Evolutionary conservation across 2,888 invertebrate genomes (phyloP).

Genomic region (Julus scanicus): DNA sequence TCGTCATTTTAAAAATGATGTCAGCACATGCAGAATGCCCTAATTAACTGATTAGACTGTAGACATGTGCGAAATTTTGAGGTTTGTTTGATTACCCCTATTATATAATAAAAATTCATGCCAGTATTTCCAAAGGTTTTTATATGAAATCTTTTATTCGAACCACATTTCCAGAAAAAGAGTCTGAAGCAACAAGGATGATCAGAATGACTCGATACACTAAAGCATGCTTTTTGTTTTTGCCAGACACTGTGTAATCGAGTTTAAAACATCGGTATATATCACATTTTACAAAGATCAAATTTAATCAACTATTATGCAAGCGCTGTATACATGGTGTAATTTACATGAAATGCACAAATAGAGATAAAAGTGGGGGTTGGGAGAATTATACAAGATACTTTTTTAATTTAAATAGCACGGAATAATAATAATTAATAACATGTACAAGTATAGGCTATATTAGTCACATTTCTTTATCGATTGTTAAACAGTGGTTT

Average conservation of each 20-base stretch:
- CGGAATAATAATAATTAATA: not conserved
- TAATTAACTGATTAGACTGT: too few relatives aligned
- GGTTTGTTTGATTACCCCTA: too few relatives aligned
- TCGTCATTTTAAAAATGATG: too few relatives aligned
- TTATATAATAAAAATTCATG: too few relatives aligned
- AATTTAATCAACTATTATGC: slow-evolving; percentile 3
- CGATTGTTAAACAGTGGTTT: not conserved
- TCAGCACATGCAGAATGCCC: too few relatives aligned
- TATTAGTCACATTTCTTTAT: not conserved
- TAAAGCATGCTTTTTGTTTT: not conserved
- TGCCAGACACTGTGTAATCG: not conserved
- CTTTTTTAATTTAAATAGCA: not conserved
- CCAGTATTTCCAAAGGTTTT: not conserved
- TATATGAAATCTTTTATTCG: not conserved
- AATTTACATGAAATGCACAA: slow-evolving; percentile 9
- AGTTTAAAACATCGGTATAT: not conserved
- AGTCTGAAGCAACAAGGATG: not conserved
- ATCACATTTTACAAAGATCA: not conserved
- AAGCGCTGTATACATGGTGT: slow-evolving; percentile 2
- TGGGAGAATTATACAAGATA: not conserved
- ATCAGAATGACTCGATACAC: not conserved
- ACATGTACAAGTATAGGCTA: slow-evolving; percentile 2
- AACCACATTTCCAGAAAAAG: not conserved
- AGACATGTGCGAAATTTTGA: too few relatives aligned
- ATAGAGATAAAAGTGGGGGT: not conserved